Base-by-base conservation (phyloP, 2,888 invertebrate genomes). In the Andrena bucephala region DNA sequence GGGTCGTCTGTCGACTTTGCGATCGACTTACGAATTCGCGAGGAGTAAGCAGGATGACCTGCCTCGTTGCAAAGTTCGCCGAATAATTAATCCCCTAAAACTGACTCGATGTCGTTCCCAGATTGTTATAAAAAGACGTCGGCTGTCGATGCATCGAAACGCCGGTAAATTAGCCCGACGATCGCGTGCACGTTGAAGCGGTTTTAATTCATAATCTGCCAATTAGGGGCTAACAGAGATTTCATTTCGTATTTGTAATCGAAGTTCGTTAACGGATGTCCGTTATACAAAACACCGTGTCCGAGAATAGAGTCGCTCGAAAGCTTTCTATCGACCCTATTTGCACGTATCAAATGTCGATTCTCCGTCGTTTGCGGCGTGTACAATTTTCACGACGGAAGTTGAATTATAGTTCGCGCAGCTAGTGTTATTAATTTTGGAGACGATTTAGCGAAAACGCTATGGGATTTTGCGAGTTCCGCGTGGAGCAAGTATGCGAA, bases 161-260 rank as follows among this genome's bases (percentile, higher is more conserved):
- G 63, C 27, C 27, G 42, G 62, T 42, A 72, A 68, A 63, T 48
- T 54, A 63, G 16, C 20, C 1, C n/a, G 42, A 65, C 16, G 77
- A 77, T 70, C 69, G 70, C 65, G 59, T 77, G 78, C 65, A 59
- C 59, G n/a, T 4, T 6, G 20, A 60, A 8, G n/a, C 16, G 78
- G 16, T 52, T 52, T 77, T 42, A 60, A 59, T 70, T 60, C 27
- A 70, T 60, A 77, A 70, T 48, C 20, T n/a, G 42, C 48, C 66
- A 66, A 79, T 77, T 66, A 60, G 65, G 20, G 42, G 70, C 36
- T 42, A 70, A 42, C 65, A n/a, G 20, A n/a, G 52, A 66, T 70
- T 77, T 48, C n/a, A 79, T 77, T 52, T 52, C 65, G 42, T 60
- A 66, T 70, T 42, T 59, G 27, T 52, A 42, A 70, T 50, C 50